Percentiles rank a stretch among this genome's conserved stretches.
phyloP scores from a whole-genome alignment of 2,797 vertebrate species.

The Myripristis jacobus region DNA sequence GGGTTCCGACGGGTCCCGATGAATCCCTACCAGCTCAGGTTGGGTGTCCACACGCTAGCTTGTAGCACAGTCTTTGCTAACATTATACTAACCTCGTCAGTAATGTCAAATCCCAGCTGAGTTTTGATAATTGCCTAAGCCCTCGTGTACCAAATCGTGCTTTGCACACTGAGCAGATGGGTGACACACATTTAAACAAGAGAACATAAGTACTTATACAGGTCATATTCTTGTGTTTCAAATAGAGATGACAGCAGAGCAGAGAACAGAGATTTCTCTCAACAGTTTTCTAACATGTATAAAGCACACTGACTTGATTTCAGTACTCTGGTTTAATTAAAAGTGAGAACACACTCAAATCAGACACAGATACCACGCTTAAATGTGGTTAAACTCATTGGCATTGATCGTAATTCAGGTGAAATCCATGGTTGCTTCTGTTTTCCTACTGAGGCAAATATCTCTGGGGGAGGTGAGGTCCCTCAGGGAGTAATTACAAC shows the following conservation, averaged over 20 bases:
- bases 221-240: too few relatives aligned
- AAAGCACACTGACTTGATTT: background rate
- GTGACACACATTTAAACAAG: too few relatives aligned
- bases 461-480: slow-evolving; percentile 26
- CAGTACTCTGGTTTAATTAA: background rate
- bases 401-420: slow-evolving; percentile 1
- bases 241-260: background rate
- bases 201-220: too few relatives aligned
- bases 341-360: background rate
- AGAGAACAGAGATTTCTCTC: background rate
- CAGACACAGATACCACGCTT: slow-evolving; percentile 6
- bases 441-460: slow-evolving; percentile 3
- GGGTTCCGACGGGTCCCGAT: too few relatives aligned
- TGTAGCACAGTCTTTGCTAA: too few relatives aligned
- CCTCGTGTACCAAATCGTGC: too few relatives aligned
- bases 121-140: too few relatives aligned
- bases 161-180: too few relatives aligned
- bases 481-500: slow-evolving; percentile 64
- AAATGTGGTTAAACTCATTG: slow-evolving; percentile 23
- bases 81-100: too few relatives aligned
- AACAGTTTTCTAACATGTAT: background rate
- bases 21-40: too few relatives aligned
- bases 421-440: background rate
- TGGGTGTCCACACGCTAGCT: too few relatives aligned
- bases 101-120: too few relatives aligned